These are phyloP conservation scores for Scortum barcoo DNA, from an alignment of 2,113 vertebrate genomes.

Conservation along the genomic window DNA sequence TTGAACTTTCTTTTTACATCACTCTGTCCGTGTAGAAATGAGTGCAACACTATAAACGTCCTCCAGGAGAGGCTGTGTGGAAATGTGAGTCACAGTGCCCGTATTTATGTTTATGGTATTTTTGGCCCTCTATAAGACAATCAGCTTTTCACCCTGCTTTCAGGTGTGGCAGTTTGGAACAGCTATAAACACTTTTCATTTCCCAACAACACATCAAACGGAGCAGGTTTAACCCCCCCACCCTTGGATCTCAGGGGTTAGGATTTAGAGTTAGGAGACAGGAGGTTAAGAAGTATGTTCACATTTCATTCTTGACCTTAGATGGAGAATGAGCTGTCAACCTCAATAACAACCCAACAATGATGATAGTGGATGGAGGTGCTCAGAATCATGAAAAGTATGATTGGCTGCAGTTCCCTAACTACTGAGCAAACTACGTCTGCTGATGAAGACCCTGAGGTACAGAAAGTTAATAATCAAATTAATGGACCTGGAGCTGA, in stretches of 20 bases:
- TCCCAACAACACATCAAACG: neutral
- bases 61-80: neutral
- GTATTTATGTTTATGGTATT: neutral
- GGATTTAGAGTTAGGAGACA: neutral
- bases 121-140: neutral
- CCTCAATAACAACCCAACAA: too few relatives aligned
- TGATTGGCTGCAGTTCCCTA: too few relatives aligned
- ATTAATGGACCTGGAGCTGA: too few relatives aligned
- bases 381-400: neutral
- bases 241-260: neutral
- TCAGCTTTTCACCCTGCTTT: neutral
- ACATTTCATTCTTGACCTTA: too few relatives aligned
- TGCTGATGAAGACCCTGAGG: neutral
- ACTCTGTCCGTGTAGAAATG: too few relatives aligned
- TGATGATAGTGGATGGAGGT: too few relatives aligned
- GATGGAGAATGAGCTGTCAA: too few relatives aligned
- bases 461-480: too few relatives aligned
- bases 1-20: too few relatives aligned
- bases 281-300: neutral
- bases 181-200: neutral
- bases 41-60: too few relatives aligned
- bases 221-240: neutral
- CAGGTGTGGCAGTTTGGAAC: neutral
- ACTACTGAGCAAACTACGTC: neutral
- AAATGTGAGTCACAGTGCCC: neutral